Base-by-base conservation (phyloP, 2,797 vertebrate genomes). In the Bucorvus abyssinicus region DNA sequence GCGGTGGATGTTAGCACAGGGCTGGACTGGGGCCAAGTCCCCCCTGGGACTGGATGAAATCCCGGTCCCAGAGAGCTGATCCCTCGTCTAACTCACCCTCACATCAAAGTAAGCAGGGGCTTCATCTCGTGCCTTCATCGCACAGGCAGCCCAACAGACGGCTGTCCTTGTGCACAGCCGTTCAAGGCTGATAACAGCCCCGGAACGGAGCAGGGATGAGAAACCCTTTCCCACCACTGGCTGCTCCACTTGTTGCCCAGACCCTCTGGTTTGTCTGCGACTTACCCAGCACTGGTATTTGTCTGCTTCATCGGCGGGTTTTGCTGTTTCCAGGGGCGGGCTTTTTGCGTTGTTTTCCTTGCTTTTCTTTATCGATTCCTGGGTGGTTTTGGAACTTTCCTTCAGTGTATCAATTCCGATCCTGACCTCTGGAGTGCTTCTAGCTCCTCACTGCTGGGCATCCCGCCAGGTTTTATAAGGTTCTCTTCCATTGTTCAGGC, bases 391-490 rank as follows among this genome's bases (percentile, higher is more conserved):
- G 61, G 76, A 90, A 78, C 55, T 88, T 94, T 91, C 70, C 57
- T 78, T 81, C 77, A 59, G 57, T 86, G 88, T 91, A 73, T 94
- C 88, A 93, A 69, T 94, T 95, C 92, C 0, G 8, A 65, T 81
- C 88, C 23, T 93, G 85, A 93, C 86, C 90, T 93, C 85, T 4
- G 1, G 83, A 92, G 92, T 42, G 90, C 80, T 91, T 84, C 76
- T 26, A 86, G 70, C 88, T 93, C 88, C 94, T 81, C 95, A 73
- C 73, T 93, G 65, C 80, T 91, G 83, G 90, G 83, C 90, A 89
- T 65, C 57, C 77, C 88, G 94, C 91, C 90, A 94, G 93, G 42
- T 76, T 90, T 88, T 79, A 32, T 52, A 36, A 63, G 90, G 90
- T 94, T 94, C 60, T 93, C 42, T 89, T 90, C 79, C 21, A 4